Conservation (phyloP, 1,140 invertebrate genomes). For the Drosophila bifasciata region DNA sequence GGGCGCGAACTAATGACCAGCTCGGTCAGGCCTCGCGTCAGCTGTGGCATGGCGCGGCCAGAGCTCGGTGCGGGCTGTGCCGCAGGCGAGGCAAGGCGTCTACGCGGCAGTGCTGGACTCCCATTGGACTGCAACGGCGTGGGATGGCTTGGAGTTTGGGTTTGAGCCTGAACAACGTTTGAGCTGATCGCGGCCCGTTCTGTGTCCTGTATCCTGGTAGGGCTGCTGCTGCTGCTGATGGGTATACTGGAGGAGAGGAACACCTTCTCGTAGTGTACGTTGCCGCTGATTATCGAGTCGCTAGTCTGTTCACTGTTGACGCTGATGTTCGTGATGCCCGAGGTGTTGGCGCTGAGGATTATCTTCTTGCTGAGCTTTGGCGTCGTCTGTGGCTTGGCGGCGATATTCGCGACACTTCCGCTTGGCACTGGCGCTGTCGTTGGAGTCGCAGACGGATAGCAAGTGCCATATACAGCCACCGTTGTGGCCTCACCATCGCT, state of each 20-base stretch:
- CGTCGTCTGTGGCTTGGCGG: constrained; percentile 55
- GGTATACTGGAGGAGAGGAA: constrained; percentile 76
- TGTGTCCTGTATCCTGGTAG: constrained; percentile 10
- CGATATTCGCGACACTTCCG: constrained; percentile 5
- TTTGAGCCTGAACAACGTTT: not conserved
- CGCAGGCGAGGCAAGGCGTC: constrained; percentile 25
- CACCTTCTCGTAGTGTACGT: constrained; percentile 80
- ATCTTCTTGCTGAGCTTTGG: constrained; percentile 79
- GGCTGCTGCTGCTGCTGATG: constrained; percentile 28
- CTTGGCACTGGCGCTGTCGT: constrained; percentile 1
- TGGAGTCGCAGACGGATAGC: constrained; percentile 49
- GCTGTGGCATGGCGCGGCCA: constrained; percentile 37
- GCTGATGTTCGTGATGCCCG: constrained; percentile 77
- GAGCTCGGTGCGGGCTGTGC: constrained; percentile 16
- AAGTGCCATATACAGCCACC: constrained; percentile 77
- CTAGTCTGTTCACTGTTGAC: constrained; percentile 65
- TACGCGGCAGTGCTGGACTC: constrained; percentile 63
- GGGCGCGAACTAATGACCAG: constrained; percentile 78
- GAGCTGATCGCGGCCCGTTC: constrained; percentile 13
- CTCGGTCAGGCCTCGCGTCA: constrained; percentile 79
- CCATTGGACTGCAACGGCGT: constrained; percentile 15
- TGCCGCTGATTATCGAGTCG: constrained; percentile 65
- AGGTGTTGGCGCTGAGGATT: constrained; percentile 77
- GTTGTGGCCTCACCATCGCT: constrained; percentile 52
- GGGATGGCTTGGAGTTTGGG: too few relatives aligned